Evolutionary conservation across 2,113 vertebrate species (phyloP).

Genomic region (Ptilonorhynchus violaceus): DNA sequence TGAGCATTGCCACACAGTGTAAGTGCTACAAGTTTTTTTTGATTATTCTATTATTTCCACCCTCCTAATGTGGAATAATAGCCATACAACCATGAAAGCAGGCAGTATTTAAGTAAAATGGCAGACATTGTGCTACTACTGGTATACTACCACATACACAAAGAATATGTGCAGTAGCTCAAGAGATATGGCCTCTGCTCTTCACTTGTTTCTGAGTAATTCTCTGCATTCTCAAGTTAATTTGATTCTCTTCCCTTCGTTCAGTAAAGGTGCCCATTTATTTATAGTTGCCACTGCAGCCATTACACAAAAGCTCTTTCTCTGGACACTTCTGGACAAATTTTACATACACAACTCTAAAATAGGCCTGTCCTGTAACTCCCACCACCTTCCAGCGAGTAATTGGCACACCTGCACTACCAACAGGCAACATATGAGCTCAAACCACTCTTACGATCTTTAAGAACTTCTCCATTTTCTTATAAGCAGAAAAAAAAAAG

Average conservation of each 20-base stretch:
- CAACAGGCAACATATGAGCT: not conserved
- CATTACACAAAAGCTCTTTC: not conserved
- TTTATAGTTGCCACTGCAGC: not conserved
- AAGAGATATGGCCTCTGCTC: not conserved
- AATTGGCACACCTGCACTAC: not conserved
- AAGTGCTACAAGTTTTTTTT: not conserved
- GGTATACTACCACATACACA: not conserved
- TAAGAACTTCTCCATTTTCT: not conserved
- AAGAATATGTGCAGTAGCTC: not conserved
- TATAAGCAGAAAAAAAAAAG: not conserved
- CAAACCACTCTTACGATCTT: not conserved
- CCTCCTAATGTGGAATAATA: not conserved
- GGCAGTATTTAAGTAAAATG: not conserved
- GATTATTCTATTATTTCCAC: not conserved
- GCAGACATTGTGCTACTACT: not conserved
- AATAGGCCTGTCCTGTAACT: not conserved
- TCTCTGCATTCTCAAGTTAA: not conserved
- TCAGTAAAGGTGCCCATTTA: not conserved
- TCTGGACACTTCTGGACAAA: not conserved
- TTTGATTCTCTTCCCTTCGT: not conserved
- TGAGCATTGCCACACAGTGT: not conserved
- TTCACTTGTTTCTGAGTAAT: not conserved
- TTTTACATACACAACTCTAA: not conserved
- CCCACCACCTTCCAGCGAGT: not conserved
- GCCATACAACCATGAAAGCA: not conserved